Base-by-base conservation (phyloP, 2,888 invertebrate species). In the Idaea dimidiata region DNA sequence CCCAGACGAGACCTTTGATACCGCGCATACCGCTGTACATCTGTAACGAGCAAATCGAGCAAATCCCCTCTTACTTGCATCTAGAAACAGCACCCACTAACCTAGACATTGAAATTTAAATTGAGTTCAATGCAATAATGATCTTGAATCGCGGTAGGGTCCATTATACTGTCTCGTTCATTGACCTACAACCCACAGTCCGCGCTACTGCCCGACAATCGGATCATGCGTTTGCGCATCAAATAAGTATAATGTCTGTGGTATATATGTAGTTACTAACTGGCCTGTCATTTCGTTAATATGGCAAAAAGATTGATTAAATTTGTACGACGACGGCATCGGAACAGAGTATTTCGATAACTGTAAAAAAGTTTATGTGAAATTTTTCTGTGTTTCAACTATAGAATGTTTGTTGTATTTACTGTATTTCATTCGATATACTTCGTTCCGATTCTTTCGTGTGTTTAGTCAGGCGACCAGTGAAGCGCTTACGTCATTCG, bases 11-110 rank as follows among this genome's bases (percentile, higher is more conserved):
- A 70, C 97, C 98, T 86, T 97, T 98, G 91, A 99, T 98, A 54
- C 98, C 98, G 80, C 99, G 94, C 99, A 99, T 99, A 60, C 99
- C 99, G 75, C 98, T 98, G 90, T 99, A 96, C 95, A 96, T 96
- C 96, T 96, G 81, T 16, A 71, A 67, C 16, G 54, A 54, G 16
- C 54, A 16, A 3, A 17, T 7, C 16, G 54, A 54, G 16, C 54
- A 16, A 3, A 17, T 7, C 16, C 17, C 16, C 54, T 16, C 54
- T 55, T 17, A 55, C 16, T 55, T 17, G 17, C 54, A 17, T 17
- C 54, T 17, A 55, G 17, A 17, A 17, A 17, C 17, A 55, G 16
- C 6, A 16, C 16, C 54, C 54, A 55, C 7, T 10, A 18, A 59
- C 66, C 70, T 65, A 66, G 68, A 67, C 68, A 70, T 70, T 72